Percentiles rank a stretch among this genome's conserved stretches.
Evolutionary conservation across 2,113 vertebrate genomes (phyloP).

Genomic region (Datnioides undecimradiatus): DNA sequence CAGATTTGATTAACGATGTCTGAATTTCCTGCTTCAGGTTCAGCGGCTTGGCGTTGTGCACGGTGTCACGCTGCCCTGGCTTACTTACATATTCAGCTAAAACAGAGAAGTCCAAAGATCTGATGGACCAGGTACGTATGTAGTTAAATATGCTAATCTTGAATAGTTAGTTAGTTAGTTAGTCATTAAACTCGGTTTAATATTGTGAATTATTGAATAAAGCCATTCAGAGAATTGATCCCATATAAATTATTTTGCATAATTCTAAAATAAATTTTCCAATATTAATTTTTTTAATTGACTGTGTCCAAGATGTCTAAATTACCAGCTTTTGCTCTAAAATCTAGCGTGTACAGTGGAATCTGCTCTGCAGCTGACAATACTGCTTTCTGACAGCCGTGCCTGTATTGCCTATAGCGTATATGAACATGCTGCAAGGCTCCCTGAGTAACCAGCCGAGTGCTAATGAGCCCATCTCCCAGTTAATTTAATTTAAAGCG

Average conservation of each 20-base stretch:
- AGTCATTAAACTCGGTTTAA: background rate
- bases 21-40: background rate
- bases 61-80: background rate
- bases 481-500: slow-evolving; percentile 70
- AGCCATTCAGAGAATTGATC: background rate
- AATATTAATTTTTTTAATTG: background rate
- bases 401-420: slow-evolving; percentile 40
- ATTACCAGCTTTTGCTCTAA: background rate
- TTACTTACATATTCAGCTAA: background rate
- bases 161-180: too few relatives aligned
- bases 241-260: background rate
- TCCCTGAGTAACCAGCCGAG: slow-evolving; percentile 57
- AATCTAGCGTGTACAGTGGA: background rate
- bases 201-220: background rate
- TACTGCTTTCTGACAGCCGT: slow-evolving; percentile 27
- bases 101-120: background rate
- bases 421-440: slow-evolving; percentile 34
- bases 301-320: background rate
- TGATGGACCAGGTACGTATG: background rate
- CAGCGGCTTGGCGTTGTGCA: background rate
- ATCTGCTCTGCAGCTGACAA: slow-evolving; percentile 6
- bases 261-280: background rate
- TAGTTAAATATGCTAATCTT: background rate
- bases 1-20: background rate
- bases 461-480: slow-evolving; percentile 72